Base-by-base conservation (phyloP, 2,113 vertebrate genomes). In the Brachirus orientalis region DNA sequence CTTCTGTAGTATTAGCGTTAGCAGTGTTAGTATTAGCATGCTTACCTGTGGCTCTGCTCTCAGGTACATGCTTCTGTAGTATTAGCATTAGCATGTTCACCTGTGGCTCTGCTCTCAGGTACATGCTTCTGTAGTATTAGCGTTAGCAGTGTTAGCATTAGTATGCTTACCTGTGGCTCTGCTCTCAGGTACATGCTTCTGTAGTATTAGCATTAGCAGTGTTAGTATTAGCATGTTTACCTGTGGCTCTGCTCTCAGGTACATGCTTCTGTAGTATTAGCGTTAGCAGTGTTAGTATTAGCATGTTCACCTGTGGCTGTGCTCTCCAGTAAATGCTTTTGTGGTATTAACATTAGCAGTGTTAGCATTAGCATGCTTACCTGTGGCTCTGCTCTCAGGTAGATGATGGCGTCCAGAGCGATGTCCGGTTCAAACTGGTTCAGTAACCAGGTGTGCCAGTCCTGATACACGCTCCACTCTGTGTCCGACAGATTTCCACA, bases 391-490 rank as follows among this genome's bases (percentile, higher is more conserved):
- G 93, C 94, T 59, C 92, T 86, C 43, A 96, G 87, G 77, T 96
- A 96, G 86, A 96, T 94, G 44, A 96, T 94, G 56, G 89, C 95
- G 9, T 96, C 91, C 12, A 95, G 83, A 59, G 94, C 91, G 33
- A 95, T 63, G 17, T 94, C 84, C 0, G 81, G 46, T 76, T 94
- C 89, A 84, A 93, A 96, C 77, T 94, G 90, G 2, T 87, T 92
- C 54, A 95, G 78, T 55, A 95, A 79, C 95, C 95, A 96, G 0
- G 87, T 73, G 75, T 95, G 94, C 92, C 93, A 95, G 85, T 96
- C 95, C 80, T 95, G 93, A 63, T 96, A 96, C 37, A 96, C 87
- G 0, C 88, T 83, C 93, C 93, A 96, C 68, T 97, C 95, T 0
- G 92, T 94, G 78, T 96, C 95, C 5, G 90, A 93, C 22, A 95